Conservation (phyloP, 2,888 invertebrate genomes). For the Tetheella fluctuosa region DNA sequence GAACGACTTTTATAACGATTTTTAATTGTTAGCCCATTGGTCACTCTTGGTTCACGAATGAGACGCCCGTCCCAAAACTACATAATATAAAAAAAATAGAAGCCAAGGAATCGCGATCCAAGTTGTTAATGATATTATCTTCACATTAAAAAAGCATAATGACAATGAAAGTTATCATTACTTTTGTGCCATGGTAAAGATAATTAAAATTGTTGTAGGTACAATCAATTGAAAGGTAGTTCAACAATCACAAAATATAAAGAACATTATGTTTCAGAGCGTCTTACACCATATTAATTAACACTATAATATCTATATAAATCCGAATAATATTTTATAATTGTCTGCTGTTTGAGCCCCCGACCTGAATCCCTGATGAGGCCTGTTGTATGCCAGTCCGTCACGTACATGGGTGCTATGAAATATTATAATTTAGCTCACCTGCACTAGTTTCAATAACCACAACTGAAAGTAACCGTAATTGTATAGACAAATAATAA, state of each 20-base stretch:
- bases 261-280: not conserved
- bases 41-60: no score
- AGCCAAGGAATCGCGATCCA: no score
- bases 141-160: not conserved
- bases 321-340: constrained; percentile 11
- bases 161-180: not conserved
- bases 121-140: no score
- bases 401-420: constrained; percentile 60
- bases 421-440: constrained; percentile 69
- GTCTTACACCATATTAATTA: constrained; percentile 1
- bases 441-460: constrained; percentile 55
- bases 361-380: constrained; percentile 63
- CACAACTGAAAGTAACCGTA: constrained; percentile 44
- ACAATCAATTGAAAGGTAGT: not conserved
- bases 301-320: not conserved
- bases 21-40: no score
- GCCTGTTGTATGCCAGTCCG: constrained; percentile 42
- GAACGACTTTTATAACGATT: no score
- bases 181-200: not conserved
- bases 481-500: constrained; percentile 33
- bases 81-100: no score
- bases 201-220: not conserved
- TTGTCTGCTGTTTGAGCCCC: constrained; percentile 22
- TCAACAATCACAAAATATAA: not conserved
- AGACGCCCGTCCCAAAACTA: no score